These are phyloP conservation scores for Trissolcus brochymenae DNA, from an alignment of 2,888 invertebrate species.

Conservation along the genomic window DNA sequence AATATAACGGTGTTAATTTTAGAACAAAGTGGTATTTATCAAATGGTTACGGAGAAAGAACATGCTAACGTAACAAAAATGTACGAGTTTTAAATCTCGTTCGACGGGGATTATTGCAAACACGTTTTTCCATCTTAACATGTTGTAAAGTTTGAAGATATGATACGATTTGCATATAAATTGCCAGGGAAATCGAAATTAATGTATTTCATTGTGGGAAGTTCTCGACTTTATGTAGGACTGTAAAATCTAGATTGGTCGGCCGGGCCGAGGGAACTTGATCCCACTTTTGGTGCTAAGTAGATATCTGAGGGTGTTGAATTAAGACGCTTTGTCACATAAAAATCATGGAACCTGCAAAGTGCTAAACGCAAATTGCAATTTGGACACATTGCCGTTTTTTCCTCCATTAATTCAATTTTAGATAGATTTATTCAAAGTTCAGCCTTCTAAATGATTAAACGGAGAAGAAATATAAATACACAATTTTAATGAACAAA, in stretches of 20 bases:
- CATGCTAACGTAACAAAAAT: too few species aligned
- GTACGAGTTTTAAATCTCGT: too few species aligned
- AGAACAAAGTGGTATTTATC: too few species aligned
- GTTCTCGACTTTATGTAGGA: conserved; percentile 36
- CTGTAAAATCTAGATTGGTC: conserved; percentile 33
- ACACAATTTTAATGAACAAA: neutral
- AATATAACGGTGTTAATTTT: too few species aligned
- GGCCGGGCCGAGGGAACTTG: conserved; percentile 15
- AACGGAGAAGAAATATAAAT: neutral
- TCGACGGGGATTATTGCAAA: neutral
- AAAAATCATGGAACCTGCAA: neutral
- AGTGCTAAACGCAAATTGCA: conserved; percentile 1
- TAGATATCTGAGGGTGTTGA: conserved; percentile 16
- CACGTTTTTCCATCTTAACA: conserved; percentile 20
- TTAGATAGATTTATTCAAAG: neutral
- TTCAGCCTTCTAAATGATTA: neutral
- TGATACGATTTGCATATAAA: conserved; percentile 45
- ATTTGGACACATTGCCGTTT: neutral
- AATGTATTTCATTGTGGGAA: conserved; percentile 47
- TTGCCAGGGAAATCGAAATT: conserved; percentile 42
- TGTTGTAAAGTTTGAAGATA: conserved; percentile 36
- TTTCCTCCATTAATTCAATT: neutral
- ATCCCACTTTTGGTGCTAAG: conserved; percentile 32
- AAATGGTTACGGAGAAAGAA: too few species aligned
- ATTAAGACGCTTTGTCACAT: conserved; percentile 9